Base-by-base conservation (phyloP, 2,113 vertebrate genomes). In the Megatriorchis doriae region DNA sequence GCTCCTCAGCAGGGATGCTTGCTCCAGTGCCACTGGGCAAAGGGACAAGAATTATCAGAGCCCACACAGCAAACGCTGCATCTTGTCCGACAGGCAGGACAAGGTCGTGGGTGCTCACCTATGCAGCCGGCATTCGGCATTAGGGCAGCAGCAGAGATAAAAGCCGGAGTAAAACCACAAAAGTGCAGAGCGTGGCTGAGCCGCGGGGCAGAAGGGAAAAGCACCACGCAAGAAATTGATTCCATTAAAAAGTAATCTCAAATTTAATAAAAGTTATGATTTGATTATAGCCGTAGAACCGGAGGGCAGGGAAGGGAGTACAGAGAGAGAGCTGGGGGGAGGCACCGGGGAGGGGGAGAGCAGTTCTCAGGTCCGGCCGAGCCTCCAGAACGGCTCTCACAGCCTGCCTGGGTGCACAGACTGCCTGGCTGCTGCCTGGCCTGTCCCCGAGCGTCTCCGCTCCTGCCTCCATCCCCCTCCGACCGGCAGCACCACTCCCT, bases 241-340 rank as follows among this genome's bases (percentile, higher is more conserved):
- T 98, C 98, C 98, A 98, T 98, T 98, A 98, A 98, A 98, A 98
- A 98, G 98, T 98, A 98, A 98, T 98, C 98, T 98, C 97, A 96
- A 98, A 98, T 98, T 98, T 98, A 98, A 98, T 98, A 98, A 98
- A 98, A 98, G 98, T 98, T 98, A 97, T 97, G 97, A 98, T 98
- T 98, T 98, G 98, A 98, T 98, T 98, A 98, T 93, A 98, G 96
- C 97, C 15, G 74, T 47, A 96, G 97, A 98, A 98, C 97, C 93
- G 78, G 94, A 97, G 98, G 98, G 97, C 97, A 98, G 97, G 96
- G 88, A 53, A 97, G 93, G 85, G 63, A 98, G 94, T 7, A 59
- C 3, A 2, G 70, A 31, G 62, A 74, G 31, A 7, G 81, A 88
- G 79, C 67, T 58, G 42, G 48, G 79, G 70, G 86, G 47, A 95